Percentiles rank a stretch among this genome's conserved stretches.
Evolutionary conservation across 2,888 invertebrate genomes (phyloP).

Genomic region (Petrolisthes cinctipes): DNA sequence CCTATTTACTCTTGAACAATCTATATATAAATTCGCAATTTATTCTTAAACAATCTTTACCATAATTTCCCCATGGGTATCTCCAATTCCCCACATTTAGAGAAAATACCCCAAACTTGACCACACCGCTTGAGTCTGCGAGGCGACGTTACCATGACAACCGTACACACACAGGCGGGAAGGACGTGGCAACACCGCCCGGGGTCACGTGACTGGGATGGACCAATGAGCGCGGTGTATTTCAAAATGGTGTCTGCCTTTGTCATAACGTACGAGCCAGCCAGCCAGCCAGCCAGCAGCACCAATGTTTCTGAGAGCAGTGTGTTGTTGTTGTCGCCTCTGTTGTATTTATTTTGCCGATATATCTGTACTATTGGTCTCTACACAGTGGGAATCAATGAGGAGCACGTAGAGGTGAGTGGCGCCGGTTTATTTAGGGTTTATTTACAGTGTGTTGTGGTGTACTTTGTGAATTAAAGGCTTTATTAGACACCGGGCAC

Average conservation of each 20-base stretch:
- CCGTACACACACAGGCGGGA: conserved; percentile 53
- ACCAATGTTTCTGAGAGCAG: conserved; percentile 60
- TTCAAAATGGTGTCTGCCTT: conserved; percentile 63
- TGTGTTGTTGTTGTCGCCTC: conserved; percentile 29
- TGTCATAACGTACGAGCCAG: conserved; percentile 64
- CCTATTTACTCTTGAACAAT: no score
- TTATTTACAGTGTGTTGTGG: not conserved
- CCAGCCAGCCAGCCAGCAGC: conserved; percentile 38
- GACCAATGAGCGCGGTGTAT: conserved; percentile 50
- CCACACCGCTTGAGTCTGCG: no score
- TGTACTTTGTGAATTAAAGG: conserved; percentile 20
- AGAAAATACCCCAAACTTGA: no score
- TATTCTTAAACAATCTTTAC: no score
- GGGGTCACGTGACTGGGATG: conserved; percentile 46
- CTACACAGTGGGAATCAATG: conserved; percentile 39
- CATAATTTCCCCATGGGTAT: no score
- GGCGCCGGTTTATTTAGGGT: not conserved
- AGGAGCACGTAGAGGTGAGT: conserved; percentile 58
- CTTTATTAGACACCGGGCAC: no score
- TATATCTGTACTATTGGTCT: conserved; percentile 36
- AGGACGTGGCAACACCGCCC: conserved; percentile 52
- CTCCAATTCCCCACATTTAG: no score
- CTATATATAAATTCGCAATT: no score
- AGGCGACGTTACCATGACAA: conserved; percentile 54
- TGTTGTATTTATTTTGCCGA: conserved; percentile 48